Base-by-base conservation (phyloP, 2,797 vertebrate species). In the Clarias platycephalus region DNA sequence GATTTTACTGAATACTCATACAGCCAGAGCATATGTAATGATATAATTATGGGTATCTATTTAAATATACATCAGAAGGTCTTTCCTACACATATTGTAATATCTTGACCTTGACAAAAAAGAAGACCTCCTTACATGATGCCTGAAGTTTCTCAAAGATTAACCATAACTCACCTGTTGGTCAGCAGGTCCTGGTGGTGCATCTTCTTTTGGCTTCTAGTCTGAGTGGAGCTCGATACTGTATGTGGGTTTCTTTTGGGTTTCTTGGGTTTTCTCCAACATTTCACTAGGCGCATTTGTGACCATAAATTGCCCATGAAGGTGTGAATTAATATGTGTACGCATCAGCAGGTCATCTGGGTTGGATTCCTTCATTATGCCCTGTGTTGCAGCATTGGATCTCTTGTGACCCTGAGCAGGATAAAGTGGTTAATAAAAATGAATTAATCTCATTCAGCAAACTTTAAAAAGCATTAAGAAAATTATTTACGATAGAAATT, bases 1-100 rank as follows among this genome's bases (percentile, higher is more conserved):
- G 55, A 78, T 71, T 85, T 83, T 77, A 7, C 26, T 58, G 40
- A 22, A 71, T 44, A 55, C 13, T 6, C 60, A 16, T 57, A n/a
- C 5, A 77, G 13, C 34, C 16, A 26, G 44, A 22, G 31, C 6
- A 22, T 68, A 24, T 40, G 3, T 16, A 57, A 58, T 70, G 57
- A 20, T 62, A 26, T 26, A 71, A 34, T n/a, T 28, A n/a, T 78
- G 34, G 20, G 60, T 20, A 78, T 62, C 37, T 15, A 63, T 10
- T 63, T 1, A 49, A 78, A 78, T 40, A 40, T 58, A 63, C 15
- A 20, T 31, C 24, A 77, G 74, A 31, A 78, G 34, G 20, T 31
- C 16, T 20, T 31, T 31, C 16, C 6, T 57, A 44, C 16, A 31
- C 49, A 75, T 75, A n/a, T n/a, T n/a, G n/a, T n/a, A 74, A 55